phyloP scores from a whole-genome alignment of 2,888 invertebrate genomes.

The Griposia aprilina region DNA sequence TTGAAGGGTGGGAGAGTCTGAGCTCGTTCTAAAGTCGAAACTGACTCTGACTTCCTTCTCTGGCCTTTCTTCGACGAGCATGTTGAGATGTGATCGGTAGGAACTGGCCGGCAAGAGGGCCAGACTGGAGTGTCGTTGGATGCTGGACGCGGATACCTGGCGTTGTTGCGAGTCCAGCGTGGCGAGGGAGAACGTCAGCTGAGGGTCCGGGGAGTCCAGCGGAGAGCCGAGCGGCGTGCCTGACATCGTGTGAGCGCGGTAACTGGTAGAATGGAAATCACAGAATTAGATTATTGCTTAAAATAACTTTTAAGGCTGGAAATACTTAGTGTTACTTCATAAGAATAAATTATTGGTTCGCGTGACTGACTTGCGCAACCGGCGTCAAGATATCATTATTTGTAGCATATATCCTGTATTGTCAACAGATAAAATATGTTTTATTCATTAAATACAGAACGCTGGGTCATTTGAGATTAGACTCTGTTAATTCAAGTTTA shows the following conservation, averaged over 20 bases:
- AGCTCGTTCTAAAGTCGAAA: slow-evolving; percentile 84
- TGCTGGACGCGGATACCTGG: slow-evolving; percentile 91
- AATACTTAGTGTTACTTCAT: too few relatives aligned
- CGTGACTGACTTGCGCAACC: too few relatives aligned
- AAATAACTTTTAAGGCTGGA: too few relatives aligned
- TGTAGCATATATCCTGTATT: too few relatives aligned
- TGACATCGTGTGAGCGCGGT: slow-evolving; percentile 95
- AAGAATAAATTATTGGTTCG: too few relatives aligned
- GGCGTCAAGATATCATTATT: too few relatives aligned
- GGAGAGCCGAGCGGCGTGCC: slow-evolving; percentile 95
- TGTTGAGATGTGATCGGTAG: slow-evolving; percentile 87
- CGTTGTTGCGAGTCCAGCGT: slow-evolving; percentile 91
- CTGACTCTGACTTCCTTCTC: slow-evolving; percentile 88
- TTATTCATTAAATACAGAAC: too few relatives aligned
- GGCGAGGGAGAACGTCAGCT: slow-evolving; percentile 92
- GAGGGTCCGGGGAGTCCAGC: slow-evolving; percentile 95
- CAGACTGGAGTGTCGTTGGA: slow-evolving; percentile 87
- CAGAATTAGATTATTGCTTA: too few relatives aligned
- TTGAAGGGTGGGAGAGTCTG: slow-evolving; percentile 81
- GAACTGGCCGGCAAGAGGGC: slow-evolving; percentile 88
- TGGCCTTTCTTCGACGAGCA: slow-evolving; percentile 87
- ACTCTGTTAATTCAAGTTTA: too few relatives aligned
- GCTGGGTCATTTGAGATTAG: too few relatives aligned
- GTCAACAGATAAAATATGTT: too few relatives aligned
- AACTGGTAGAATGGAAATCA: slow-evolving; percentile 88